Conservation (phyloP, 92 coral and sea anemone species). For the Phenganax stokvisi region DNA sequence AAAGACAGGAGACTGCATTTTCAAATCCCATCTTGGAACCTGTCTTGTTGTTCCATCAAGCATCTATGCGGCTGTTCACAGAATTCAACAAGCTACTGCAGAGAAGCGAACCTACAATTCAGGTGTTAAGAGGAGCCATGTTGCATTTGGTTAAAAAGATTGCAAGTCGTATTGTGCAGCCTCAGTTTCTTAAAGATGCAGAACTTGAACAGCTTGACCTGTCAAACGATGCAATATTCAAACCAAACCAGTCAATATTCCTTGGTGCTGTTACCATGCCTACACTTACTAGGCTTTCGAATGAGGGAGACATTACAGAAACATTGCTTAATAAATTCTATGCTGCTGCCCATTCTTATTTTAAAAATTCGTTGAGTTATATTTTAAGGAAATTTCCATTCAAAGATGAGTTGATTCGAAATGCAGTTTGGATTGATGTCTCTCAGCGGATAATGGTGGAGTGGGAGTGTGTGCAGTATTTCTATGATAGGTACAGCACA, state of each 20-base stretch:
- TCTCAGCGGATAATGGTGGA: conserved; percentile 16
- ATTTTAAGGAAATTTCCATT: conserved; percentile 11
- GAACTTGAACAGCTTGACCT: conserved; percentile 31
- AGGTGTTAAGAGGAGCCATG: conserved; percentile 31
- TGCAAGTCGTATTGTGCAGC: conserved; percentile 40
- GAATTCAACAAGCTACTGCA: conserved; percentile 45
- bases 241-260: conserved; percentile 22
- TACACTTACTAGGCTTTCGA: conserved; percentile 35
- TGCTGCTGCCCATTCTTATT: conserved; percentile 25
- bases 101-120: conserved; percentile 46
- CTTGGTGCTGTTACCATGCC: conserved; percentile 39
- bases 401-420: conserved; percentile 15
- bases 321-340: conserved; percentile 5
- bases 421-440: conserved; percentile 26
- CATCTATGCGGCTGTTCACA: conserved; percentile 47
- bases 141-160: conserved; percentile 38
- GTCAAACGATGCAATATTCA: conserved; percentile 26
- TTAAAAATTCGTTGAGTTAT: conserved; percentile 12
- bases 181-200: conserved; percentile 16
- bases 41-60: conserved; percentile 42
- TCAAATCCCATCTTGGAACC: conserved; percentile 36
- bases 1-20: conserved; percentile 42
- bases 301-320: conserved; percentile 29
- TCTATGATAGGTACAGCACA: conserved; percentile 16
- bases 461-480: conserved; percentile 26